Percentiles rank a stretch among this genome's conserved stretches.
Conservation (phyloP, 2,888 invertebrate species). For the Harpalus rufipes region DNA sequence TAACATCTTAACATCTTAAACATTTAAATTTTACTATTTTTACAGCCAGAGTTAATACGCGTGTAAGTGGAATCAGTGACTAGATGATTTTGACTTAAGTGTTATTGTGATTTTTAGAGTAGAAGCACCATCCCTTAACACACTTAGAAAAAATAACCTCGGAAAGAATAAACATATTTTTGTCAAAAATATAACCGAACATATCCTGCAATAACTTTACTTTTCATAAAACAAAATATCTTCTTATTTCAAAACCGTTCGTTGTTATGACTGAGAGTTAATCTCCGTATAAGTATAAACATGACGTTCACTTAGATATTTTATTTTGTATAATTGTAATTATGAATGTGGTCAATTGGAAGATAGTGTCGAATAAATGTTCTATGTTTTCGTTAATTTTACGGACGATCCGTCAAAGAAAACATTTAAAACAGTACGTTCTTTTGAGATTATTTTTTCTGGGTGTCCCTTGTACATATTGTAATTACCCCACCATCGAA, state of each 20-base stretch:
- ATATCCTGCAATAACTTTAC: no score
- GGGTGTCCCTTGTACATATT: slow-evolving; percentile 54
- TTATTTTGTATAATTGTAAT: no score
- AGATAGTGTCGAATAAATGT: no score
- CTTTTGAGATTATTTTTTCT: neutral
- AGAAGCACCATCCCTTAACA: slow-evolving; percentile 39
- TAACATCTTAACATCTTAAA: slow-evolving; percentile 37
- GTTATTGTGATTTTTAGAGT: slow-evolving; percentile 49
- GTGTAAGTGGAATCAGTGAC: slow-evolving; percentile 34
- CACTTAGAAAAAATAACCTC: neutral
- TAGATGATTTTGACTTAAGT: slow-evolving; percentile 54
- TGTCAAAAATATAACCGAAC: no score
- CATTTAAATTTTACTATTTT: slow-evolving; percentile 44
- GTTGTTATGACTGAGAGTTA: no score
- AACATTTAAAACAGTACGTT: neutral
- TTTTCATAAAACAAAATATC: no score
- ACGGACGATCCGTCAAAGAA: no score
- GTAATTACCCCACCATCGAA: slow-evolving; percentile 63
- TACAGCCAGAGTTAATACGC: slow-evolving; percentile 35
- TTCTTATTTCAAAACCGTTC: no score
- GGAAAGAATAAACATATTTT: neutral
- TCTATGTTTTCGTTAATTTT: no score
- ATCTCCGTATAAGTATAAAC: no score
- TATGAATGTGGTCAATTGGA: no score
- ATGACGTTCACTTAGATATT: no score